Percentiles rank a stretch among this genome's conserved stretches.
phyloP scores from a whole-genome alignment of 2,113 vertebrate genomes.

The Eupsittula cactorum region DNA sequence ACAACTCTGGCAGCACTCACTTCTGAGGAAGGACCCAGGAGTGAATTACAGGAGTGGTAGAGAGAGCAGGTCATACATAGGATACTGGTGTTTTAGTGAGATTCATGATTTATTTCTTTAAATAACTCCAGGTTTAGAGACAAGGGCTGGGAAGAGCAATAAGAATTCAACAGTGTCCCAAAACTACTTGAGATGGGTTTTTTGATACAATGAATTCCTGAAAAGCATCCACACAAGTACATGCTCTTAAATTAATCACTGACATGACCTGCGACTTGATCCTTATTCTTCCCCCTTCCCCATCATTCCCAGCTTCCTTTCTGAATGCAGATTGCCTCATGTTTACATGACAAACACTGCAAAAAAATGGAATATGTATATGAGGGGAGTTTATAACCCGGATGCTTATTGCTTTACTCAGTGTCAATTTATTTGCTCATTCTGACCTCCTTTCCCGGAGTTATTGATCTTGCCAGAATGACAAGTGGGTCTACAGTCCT shows the following conservation, averaged over 20 bases:
- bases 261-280: background rate
- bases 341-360: background rate
- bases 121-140: background rate
- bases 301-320: background rate
- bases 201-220: background rate
- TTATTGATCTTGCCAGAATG: background rate
- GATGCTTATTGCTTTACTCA: background rate
- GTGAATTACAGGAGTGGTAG: background rate
- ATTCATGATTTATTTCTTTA: background rate
- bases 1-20: background rate
- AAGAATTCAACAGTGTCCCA: background rate
- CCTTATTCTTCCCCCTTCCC: background rate
- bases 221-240: background rate
- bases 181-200: background rate
- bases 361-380: background rate
- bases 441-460: background rate
- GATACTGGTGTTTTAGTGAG: background rate
- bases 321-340: background rate
- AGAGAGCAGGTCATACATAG: background rate
- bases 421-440: background rate
- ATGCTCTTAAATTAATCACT: background rate
- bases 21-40: background rate
- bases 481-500: background rate
- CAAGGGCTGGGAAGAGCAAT: background rate
- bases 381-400: background rate